A percentile compares a stretch with the other conserved stretches of the same genome.
Conservation (phyloP, 1,140 invertebrate genomes). For the Macrocentrus cingulum region DNA sequence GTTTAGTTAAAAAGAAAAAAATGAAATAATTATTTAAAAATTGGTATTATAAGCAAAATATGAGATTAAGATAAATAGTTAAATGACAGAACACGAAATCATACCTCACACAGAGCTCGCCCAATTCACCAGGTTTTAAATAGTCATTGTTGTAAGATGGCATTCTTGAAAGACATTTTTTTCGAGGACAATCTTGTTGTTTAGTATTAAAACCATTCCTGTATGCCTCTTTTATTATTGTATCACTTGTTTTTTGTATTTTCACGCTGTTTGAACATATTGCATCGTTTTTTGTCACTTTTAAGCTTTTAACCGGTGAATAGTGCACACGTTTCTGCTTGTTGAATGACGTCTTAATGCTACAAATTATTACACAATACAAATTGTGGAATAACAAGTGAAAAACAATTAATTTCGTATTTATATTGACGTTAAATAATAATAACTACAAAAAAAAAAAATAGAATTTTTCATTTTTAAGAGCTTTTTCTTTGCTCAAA, state of each 20-base stretch:
- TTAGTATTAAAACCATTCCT: constrained; percentile 22
- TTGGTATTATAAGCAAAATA: constrained; percentile 26
- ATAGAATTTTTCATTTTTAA: too few relatives aligned
- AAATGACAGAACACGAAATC: constrained; percentile 49
- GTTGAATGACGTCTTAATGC: constrained; percentile 50
- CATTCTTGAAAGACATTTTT: constrained; percentile 29
- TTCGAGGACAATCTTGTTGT: constrained; percentile 21
- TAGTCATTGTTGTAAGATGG: constrained; percentile 54
- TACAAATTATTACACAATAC: constrained; percentile 58
- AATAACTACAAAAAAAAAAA: too few relatives aligned
- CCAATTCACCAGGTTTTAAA: constrained; percentile 58
- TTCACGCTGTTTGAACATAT: constrained; percentile 50
- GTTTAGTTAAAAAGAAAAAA: neutral
- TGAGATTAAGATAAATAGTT: constrained; percentile 39
- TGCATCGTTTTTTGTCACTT: constrained; percentile 46
- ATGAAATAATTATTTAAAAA: constrained; percentile 8
- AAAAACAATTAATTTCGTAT: neutral
- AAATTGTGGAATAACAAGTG: constrained; percentile 40
- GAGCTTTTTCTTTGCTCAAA: too few relatives aligned
- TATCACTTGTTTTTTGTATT: constrained; percentile 42
- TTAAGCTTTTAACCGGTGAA: constrained; percentile 55
- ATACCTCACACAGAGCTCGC: constrained; percentile 60
- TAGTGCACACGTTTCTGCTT: constrained; percentile 47
- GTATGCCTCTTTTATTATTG: constrained; percentile 43
- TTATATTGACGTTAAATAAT: too few relatives aligned